Base-by-base conservation (phyloP, 2,888 invertebrate species). In the Drosophila mulleri region DNA sequence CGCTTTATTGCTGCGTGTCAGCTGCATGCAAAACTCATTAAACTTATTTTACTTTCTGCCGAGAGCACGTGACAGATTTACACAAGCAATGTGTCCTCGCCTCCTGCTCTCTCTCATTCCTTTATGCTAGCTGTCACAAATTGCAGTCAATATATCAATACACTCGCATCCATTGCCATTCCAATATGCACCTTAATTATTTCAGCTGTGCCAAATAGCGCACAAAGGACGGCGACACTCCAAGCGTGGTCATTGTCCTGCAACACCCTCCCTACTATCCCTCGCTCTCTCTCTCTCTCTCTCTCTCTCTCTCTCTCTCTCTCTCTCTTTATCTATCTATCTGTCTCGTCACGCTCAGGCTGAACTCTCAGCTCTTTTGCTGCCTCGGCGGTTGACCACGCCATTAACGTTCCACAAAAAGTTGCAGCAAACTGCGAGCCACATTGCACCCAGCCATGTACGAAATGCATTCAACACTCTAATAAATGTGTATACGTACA, bases 11-110 rank as follows among this genome's bases (percentile, higher is more conserved):
- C 39, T 47, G 53, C 62, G 62, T 53, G 63, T 64, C 74, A 74
- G 74, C 74, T 85, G 88, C 84, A 89, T 89, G 88, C 76, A 87
- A 90, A 87, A 87, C 88, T 87, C 87, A 90, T 87, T 89, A 85
- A 88, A 80, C 72, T 77, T 84, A 72, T 56, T 80, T 77, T 50
- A 50, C 61, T 58, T 71, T 48, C 50, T 48, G 63, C 12, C 56
- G 50, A 54, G 47, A 67, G 63, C 79, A 79, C 88, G 90, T 86
- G 89, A 87, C 71, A 68, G 70, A 79, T 74, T 80, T 69, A 60
- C 70, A 53, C 62, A 76, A 78, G 63, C 39, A 59, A 12, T 32
- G 37, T 44, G 42, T 56, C 60, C 52, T 63, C 37, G 39, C 53
- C 57, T 35, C 53, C 20, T 45, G 64, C 26, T 45, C 59, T 44